Percentiles rank a stretch among this genome's conserved stretches.
These are phyloP conservation scores for Aelia acuminata DNA, from an alignment of 2,888 invertebrate genomes.

Conservation along the genomic window DNA sequence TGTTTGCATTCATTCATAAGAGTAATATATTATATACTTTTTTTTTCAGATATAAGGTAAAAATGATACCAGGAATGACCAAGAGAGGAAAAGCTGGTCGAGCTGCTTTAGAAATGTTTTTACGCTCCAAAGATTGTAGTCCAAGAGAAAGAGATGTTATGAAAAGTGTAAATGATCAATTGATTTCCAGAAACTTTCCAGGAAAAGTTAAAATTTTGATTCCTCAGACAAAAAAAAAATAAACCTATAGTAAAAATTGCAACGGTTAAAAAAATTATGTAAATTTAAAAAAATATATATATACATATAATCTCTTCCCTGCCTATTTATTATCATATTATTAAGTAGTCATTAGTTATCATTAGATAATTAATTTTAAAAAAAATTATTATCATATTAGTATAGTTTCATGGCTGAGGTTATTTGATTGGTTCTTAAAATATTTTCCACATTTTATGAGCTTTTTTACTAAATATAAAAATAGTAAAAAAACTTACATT, in stretches of 20 bases:
- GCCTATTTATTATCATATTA: no score
- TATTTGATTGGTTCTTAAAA: background rate
- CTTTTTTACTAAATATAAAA: background rate
- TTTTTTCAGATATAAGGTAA: slow-evolving; percentile 87
- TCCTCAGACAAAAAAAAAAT: slow-evolving; percentile 73
- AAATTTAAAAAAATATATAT: background rate
- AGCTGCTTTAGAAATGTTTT: slow-evolving; percentile 90
- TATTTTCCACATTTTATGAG: background rate
- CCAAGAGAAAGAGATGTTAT: slow-evolving; percentile 90
- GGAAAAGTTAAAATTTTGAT: slow-evolving; percentile 97
- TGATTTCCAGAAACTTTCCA: slow-evolving; percentile 93
- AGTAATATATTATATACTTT: slow-evolving; percentile 38
- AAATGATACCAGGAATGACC: slow-evolving; percentile 93
- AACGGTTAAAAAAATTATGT: background rate
- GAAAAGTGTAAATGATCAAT: slow-evolving; percentile 93
- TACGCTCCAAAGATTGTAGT: slow-evolving; percentile 82
- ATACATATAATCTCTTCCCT: no score
- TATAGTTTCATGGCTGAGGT: background rate
- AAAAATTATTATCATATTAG: background rate
- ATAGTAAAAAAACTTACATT: no score
- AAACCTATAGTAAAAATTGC: background rate
- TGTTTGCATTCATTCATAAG: background rate
- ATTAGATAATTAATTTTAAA: no score
- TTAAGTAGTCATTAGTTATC: no score
- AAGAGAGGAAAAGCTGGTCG: slow-evolving; percentile 96